These are phyloP conservation scores for Argyresthia goedartella DNA, from an alignment of 2,888 invertebrate genomes.

Conservation along the genomic window DNA sequence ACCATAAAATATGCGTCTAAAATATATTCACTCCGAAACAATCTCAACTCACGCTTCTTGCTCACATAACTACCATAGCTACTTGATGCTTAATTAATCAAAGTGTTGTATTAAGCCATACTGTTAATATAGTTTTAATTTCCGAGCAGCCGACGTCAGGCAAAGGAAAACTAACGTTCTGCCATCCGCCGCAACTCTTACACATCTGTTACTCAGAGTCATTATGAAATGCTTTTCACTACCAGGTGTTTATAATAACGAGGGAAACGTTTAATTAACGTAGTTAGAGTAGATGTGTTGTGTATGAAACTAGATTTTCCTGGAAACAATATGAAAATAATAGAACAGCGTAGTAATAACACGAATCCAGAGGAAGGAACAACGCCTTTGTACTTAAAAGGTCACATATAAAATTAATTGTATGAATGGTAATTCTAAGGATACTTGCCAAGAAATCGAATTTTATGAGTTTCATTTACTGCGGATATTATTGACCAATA, in stretches of 20 bases:
- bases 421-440: no score
- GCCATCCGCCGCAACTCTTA: slow-evolving; percentile 27
- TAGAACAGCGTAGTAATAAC: no score
- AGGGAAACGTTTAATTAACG: slow-evolving; percentile 65
- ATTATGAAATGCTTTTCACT: slow-evolving; percentile 68
- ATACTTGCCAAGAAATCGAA: no score
- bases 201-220: slow-evolving; percentile 58
- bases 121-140: slow-evolving; percentile 51
- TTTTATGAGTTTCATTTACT: no score
- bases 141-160: slow-evolving; percentile 28
- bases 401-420: no score
- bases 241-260: slow-evolving; percentile 68
- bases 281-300: slow-evolving; percentile 11
- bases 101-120: slow-evolving; percentile 10
- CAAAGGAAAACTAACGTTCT: slow-evolving; percentile 54
- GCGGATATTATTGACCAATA: no score
- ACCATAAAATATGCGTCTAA: background rate
- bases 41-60: no score
- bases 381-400: no score
- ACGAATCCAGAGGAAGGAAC: no score
- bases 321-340: no score
- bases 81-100: slow-evolving; percentile 7
- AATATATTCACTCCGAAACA: background rate
- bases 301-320: no score
- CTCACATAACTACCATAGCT: no score